Conservation (phyloP, 1,140 invertebrate genomes). For the Drosophila erecta region DNA sequence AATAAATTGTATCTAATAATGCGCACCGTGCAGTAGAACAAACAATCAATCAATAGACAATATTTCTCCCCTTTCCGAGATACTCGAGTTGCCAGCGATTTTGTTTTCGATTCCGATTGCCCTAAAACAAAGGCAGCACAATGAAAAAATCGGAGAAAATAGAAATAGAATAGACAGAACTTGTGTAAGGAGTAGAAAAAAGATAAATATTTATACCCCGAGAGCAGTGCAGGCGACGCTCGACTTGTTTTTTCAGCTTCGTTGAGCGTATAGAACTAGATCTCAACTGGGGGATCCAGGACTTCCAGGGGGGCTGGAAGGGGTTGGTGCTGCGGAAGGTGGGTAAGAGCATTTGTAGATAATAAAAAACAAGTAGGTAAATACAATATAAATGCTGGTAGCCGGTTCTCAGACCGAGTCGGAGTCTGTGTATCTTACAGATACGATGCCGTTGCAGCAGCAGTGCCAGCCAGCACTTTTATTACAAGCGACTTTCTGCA, state of each 20-base stretch:
- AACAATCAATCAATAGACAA: conserved; percentile 83
- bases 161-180: conserved; percentile 37
- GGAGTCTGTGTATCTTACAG: conserved; percentile 66
- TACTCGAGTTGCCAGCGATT: conserved; percentile 25
- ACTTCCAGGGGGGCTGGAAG: neutral
- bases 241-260: conserved; percentile 83
- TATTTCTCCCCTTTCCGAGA: conserved; percentile 58
- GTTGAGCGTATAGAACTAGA: conserved; percentile 74
- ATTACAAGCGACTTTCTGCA: conserved; percentile 82
- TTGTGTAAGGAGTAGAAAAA: conserved; percentile 57
- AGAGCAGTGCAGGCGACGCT: conserved; percentile 80
- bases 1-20: conserved; percentile 82
- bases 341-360: conserved; percentile 78
- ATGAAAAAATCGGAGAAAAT: conserved; percentile 24
- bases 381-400: conserved; percentile 83
- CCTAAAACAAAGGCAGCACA: conserved; percentile 69
- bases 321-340: conserved; percentile 22
- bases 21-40: conserved; percentile 77
- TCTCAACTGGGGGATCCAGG: conserved; percentile 9
- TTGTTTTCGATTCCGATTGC: conserved; percentile 67
- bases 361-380: conserved; percentile 84
- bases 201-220: conserved; percentile 82
- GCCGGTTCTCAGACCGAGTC: conserved; percentile 23
- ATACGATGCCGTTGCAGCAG: conserved; percentile 75
- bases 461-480: conserved; percentile 71